phyloP scores from a whole-genome alignment of 2,888 invertebrate species.

The Branchellion lobata region DNA sequence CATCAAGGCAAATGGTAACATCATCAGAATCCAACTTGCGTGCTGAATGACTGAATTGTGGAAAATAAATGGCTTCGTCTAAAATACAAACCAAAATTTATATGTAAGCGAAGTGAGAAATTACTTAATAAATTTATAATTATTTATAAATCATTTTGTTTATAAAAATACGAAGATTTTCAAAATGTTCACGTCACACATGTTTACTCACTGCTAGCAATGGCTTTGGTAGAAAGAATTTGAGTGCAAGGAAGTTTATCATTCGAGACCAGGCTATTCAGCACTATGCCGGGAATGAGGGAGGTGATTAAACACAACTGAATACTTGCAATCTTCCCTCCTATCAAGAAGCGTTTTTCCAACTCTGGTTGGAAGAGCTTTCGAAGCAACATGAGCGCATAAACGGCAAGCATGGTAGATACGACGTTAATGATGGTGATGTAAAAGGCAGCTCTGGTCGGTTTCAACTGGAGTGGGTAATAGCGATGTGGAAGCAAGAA shows the following conservation, averaged over 20 bases:
- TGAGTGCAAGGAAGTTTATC: conserved; percentile 44
- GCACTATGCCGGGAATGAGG: conserved; percentile 42
- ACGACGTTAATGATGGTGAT: conserved; percentile 42
- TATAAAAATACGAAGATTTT: too few species aligned
- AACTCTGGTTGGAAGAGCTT: conserved; percentile 44
- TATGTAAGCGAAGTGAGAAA: too few species aligned
- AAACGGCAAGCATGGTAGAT: conserved; percentile 48
- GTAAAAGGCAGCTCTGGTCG: conserved; percentile 42
- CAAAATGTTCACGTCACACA: too few species aligned
- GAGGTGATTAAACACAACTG: conserved; percentile 45
- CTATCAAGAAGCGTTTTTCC: conserved; percentile 38
- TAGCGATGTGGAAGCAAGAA: too few species aligned
- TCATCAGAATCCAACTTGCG: conserved; percentile 41
- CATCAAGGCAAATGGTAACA: conserved; percentile 44
- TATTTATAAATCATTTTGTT: too few species aligned
- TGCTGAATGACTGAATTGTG: conserved; percentile 41
- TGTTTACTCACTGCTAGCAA: conserved; percentile 44
- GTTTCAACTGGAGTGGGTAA: conserved; percentile 31
- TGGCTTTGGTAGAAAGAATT: conserved; percentile 45
- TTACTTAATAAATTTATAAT: too few species aligned
- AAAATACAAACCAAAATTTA: too few species aligned
- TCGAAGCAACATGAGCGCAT: conserved; percentile 47
- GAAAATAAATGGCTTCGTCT: too few species aligned
- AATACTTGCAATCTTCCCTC: conserved; percentile 46
- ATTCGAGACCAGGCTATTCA: conserved; percentile 40